These are phyloP conservation scores for Suncus etruscus DNA, from an alignment of 2,113 vertebrate genomes.

Conservation along the genomic window DNA sequence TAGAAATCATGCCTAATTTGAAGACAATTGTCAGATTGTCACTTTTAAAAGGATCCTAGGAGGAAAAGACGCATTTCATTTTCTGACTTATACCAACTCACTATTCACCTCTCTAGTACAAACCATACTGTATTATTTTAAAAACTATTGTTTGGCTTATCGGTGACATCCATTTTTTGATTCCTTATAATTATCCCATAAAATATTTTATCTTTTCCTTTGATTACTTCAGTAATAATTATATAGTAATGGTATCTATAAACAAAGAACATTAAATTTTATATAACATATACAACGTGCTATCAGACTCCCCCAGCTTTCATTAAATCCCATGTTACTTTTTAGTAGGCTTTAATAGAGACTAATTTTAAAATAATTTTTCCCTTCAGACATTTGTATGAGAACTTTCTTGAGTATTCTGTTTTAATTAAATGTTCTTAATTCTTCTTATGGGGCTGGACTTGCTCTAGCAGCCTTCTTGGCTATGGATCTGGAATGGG, in stretches of 20 bases:
- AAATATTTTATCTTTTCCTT: constrained; percentile 15
- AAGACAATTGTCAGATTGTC: neutral
- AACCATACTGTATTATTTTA: neutral
- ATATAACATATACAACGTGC: neutral
- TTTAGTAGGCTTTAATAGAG: constrained; percentile 2
- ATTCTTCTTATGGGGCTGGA: constrained; percentile 52
- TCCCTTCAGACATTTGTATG: constrained; percentile 45
- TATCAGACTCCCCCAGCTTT: neutral
- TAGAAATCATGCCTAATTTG: neutral
- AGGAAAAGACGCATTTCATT: neutral
- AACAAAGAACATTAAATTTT: constrained; percentile 39
- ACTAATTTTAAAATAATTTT: constrained; percentile 55
- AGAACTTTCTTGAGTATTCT: constrained; percentile 59
- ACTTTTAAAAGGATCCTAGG: neutral
- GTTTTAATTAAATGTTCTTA: constrained; percentile 73
- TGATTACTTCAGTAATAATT: constrained; percentile 39
- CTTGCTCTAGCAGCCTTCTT: constrained; percentile 55
- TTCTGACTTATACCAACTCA: neutral
- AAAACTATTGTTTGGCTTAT: constrained; percentile 33
- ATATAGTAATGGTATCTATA: neutral
- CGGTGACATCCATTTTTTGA: neutral
- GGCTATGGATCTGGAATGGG: constrained; percentile 13
- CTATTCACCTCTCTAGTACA: neutral
- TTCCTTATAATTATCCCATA: constrained; percentile 16
- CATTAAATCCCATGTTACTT: constrained; percentile 1